Evolutionary conservation across 2,888 invertebrate species (phyloP).

Genomic region (Hydrotaea cyrtoneurina): DNA sequence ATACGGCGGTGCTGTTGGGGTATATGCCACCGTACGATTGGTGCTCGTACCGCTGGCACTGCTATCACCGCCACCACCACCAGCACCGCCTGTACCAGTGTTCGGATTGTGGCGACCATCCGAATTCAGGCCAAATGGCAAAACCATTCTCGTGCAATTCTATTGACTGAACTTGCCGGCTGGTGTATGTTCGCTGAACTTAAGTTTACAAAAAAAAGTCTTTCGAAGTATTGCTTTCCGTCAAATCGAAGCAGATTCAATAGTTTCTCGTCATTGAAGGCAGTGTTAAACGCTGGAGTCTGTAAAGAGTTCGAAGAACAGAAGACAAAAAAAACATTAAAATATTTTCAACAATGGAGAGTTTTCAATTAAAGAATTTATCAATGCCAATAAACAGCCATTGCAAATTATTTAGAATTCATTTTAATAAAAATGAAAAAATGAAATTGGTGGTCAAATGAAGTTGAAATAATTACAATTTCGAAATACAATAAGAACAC

Average conservation of each 20-base stretch:
- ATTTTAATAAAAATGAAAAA: no score
- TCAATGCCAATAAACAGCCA: no score
- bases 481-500: no score
- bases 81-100: slow-evolving; percentile 1
- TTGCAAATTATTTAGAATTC: no score
- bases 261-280: slow-evolving; percentile 67
- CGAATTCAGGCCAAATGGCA: slow-evolving; percentile 79
- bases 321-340: background rate
- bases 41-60: background rate
- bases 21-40: slow-evolving; percentile 56
- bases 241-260: slow-evolving; percentile 49
- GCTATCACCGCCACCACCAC: background rate
- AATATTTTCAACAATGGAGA: no score
- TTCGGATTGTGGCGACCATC: slow-evolving; percentile 77
- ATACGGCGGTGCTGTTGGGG: slow-evolving; percentile 79
- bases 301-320: slow-evolving; percentile 55
- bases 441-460: no score
- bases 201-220: slow-evolving; percentile 30
- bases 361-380: no score
- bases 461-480: no score
- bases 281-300: slow-evolving; percentile 69
- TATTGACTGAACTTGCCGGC: slow-evolving; percentile 53
- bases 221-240: slow-evolving; percentile 68
- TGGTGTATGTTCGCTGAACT: slow-evolving; percentile 35
- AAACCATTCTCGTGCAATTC: slow-evolving; percentile 74